Conservation (phyloP, 37 sponge, comb jelly and placozoan species). For the Lycopodina hypogea region DNA sequence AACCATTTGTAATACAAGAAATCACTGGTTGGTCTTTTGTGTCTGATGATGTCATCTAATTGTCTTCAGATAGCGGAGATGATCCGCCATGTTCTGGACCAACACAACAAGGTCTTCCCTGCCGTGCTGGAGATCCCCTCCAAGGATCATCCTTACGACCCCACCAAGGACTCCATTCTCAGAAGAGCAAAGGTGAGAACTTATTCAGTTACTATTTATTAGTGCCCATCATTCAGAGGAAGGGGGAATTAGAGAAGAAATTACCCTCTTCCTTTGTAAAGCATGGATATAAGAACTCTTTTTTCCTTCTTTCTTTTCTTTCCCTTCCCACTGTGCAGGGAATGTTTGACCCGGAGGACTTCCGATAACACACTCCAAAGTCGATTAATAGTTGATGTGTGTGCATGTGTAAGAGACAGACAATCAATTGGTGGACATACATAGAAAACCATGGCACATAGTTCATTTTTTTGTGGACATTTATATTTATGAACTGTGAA, state of each 20-base stretch:
- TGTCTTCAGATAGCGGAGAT: constrained; percentile 87
- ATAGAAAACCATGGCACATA: no score
- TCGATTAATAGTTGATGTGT: no score
- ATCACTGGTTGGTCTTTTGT: no score
- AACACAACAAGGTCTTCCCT: constrained; percentile 73
- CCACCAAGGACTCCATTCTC: constrained; percentile 93
- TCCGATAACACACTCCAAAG: constrained; percentile 55
- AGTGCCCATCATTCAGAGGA: neutral
- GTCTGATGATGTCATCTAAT: no score
- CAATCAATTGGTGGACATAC: no score
- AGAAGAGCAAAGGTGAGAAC: constrained; percentile 88
- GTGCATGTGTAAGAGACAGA: no score
- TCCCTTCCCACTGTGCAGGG: no score
- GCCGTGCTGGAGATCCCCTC: constrained; percentile 97
- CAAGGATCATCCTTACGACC: constrained; percentile 98
- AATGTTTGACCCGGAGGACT: constrained; percentile 96
- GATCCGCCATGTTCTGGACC: constrained; percentile 87
- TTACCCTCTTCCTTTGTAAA: neutral
- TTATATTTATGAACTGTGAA: no score
- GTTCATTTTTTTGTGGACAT: no score
- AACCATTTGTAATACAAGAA: no score
- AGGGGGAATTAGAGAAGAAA: neutral
- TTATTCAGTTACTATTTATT: neutral
- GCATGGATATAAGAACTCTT: neutral
- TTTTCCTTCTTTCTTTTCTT: no score